Evolutionary conservation across 2,113 vertebrate genomes (phyloP), one percentile per base, ranked within the genome.

Genomic region (Rhizomys pruinosus): DNA sequence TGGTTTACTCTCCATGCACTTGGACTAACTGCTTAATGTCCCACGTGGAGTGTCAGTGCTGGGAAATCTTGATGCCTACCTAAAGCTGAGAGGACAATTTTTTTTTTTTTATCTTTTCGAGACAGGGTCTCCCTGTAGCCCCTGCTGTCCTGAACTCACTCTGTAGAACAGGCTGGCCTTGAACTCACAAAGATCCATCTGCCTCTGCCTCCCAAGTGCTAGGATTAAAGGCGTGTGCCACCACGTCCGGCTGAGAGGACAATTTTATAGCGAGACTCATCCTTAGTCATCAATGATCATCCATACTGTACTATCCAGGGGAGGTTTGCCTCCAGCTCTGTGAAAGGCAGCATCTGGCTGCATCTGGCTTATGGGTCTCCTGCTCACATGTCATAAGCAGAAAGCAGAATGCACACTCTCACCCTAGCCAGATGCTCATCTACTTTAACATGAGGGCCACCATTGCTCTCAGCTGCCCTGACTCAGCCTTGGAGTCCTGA

Each of bases 21-120:
- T 96, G 97, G 93, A 97, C 66, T 94, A 97, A 97, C 95, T 92
- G 94, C 96, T 97, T 96, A 96, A 96, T 95, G n/a, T 85, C 95
- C 84, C 90, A 84, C 52, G 74, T 9, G n/a, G 69, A 96, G 92
- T 63, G 52, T 96, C 72, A 96, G 89, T 84, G 19, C 80, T 61
- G 74, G 95, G 90, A 92, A 95, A 95, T 94, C 95, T 92, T 63
- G 52, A 39, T 76, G 97, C 95, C 93, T 87, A 91, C 86, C n/a
- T n/a, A n/a, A n/a, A 87, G 96, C 81, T 93, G 92, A 89, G 93
- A 87, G 25, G 96, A 88, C 94, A 93, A 95, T 95, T 97, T 97
- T 95, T n/a, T n/a, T n/a, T n/a, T n/a, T n/a, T n/a, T n/a, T n/a
- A n/a, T n/a, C n/a, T n/a, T n/a, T n/a, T n/a, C n/a, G n/a, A n/a